These are phyloP conservation scores for Regulus satrapa DNA, from an alignment of 2,113 vertebrate genomes.

Conservation along the genomic window DNA sequence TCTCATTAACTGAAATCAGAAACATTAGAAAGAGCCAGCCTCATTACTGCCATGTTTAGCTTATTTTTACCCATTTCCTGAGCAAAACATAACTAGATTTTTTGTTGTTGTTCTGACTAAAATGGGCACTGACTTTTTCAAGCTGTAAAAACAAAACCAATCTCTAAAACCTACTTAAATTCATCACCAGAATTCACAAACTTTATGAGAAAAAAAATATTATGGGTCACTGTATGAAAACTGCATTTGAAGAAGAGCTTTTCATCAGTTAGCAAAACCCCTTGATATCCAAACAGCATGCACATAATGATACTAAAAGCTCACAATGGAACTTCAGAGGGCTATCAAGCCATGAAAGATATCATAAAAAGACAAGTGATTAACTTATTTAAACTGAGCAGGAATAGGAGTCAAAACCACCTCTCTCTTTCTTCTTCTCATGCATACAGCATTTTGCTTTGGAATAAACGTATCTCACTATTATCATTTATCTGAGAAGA, in stretches of 20 bases:
- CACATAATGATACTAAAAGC: constrained; percentile 67
- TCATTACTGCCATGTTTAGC: constrained; percentile 2
- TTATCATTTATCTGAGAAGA: background rate
- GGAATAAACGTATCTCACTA: constrained; percentile 18
- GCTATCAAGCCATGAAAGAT: constrained; percentile 59
- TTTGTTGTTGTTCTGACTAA: background rate
- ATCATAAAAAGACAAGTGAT: constrained; percentile 67
- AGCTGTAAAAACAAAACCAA: constrained; percentile 21
- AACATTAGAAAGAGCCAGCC: constrained; percentile 9
- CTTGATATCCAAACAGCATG: constrained; percentile 17
- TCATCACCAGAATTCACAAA: background rate
- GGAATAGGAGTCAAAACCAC: background rate
- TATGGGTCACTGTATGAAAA: constrained; percentile 44
- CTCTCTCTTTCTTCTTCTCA: constrained; percentile 16
- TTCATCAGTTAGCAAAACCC: constrained; percentile 48
- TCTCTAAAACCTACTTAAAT: constrained; percentile 6
- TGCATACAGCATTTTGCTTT: background rate
- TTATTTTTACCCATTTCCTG: constrained; percentile 15
- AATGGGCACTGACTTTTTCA: background rate
- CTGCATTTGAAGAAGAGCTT: constrained; percentile 36
- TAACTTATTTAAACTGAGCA: constrained; percentile 37
- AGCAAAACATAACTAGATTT: background rate
- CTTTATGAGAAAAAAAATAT: constrained; percentile 39
- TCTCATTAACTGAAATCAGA: background rate
- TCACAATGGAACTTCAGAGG: constrained; percentile 61